phyloP scores from a whole-genome alignment of 2,888 invertebrate species.

The Drosophila nr. medialis region DNA sequence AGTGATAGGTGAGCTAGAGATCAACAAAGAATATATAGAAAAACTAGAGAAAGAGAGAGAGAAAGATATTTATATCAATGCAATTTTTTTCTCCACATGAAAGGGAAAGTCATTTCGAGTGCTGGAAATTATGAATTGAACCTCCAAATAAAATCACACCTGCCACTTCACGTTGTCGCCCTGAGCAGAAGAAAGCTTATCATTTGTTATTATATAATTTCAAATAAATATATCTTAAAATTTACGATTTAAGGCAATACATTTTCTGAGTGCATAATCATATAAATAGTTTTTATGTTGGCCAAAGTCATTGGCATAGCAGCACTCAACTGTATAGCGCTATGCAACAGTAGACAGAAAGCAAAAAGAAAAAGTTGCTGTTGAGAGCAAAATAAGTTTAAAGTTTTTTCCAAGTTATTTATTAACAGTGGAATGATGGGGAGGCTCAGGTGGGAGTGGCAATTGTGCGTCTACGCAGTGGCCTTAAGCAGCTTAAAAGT shows the following conservation, averaged over 20 bases:
- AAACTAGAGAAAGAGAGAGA: not conserved
- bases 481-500: conserved; percentile 66
- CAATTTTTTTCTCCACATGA: not conserved
- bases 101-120: not conserved
- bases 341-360: not conserved
- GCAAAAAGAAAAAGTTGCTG: not conserved
- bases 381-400: not conserved
- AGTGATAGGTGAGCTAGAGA: not conserved
- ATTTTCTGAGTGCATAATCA: not conserved
- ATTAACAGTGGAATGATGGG: not conserved
- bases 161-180: not conserved
- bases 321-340: not conserved
- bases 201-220: not conserved
- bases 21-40: not conserved
- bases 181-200: not conserved
- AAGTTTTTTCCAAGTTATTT: not conserved
- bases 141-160: not conserved
- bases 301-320: not conserved
- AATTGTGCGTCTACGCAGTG: conserved; percentile 48
- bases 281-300: not conserved
- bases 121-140: not conserved
- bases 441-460: not conserved
- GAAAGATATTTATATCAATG: not conserved
- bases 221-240: not conserved
- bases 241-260: not conserved